Evolutionary conservation across 1,140 invertebrate genomes (phyloP).

Genomic region (Drosophila dunni): DNA sequence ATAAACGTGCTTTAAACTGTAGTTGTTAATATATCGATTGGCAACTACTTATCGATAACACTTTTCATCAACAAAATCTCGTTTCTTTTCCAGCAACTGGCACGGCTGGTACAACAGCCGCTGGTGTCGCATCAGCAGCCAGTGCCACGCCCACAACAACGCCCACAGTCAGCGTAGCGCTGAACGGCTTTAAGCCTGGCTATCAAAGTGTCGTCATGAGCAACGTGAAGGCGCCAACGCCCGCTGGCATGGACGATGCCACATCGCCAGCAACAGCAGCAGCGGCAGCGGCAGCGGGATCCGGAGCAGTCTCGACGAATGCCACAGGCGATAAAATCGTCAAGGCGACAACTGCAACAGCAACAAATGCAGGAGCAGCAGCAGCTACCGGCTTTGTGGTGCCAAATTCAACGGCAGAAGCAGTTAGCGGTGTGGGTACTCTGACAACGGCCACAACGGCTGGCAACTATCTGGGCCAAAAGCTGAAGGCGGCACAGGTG

Average conservation of each 20-base stretch:
- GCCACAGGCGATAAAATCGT: slow-evolving; percentile 55
- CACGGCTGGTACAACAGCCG: slow-evolving; percentile 25
- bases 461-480: slow-evolving; percentile 78
- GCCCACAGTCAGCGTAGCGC: slow-evolving; percentile 50
- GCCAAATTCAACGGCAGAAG: slow-evolving; percentile 17
- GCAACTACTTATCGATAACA: not conserved
- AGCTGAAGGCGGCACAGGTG: slow-evolving; percentile 79
- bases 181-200: slow-evolving; percentile 70
- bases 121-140: slow-evolving; percentile 13
- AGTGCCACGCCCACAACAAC: slow-evolving; percentile 28
- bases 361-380: not conserved
- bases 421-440: slow-evolving; percentile 43
- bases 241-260: slow-evolving; percentile 26
- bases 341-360: slow-evolving; percentile 40
- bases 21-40: too few relatives aligned
- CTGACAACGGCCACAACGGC: slow-evolving; percentile 72
- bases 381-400: slow-evolving; percentile 18
- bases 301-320: slow-evolving; percentile 33
- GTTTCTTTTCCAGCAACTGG: slow-evolving; percentile 32
- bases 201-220: slow-evolving; percentile 71
- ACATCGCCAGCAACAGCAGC: slow-evolving; percentile 13
- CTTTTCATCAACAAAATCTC: not conserved
- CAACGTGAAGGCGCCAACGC: slow-evolving; percentile 49
- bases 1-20: too few relatives aligned
- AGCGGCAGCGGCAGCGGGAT: not conserved